Evolutionary conservation across 1,140 invertebrate genomes (phyloP), one percentile per base, ranked within the genome.

Genomic region (Rhynchophorus ferrugineus): DNA sequence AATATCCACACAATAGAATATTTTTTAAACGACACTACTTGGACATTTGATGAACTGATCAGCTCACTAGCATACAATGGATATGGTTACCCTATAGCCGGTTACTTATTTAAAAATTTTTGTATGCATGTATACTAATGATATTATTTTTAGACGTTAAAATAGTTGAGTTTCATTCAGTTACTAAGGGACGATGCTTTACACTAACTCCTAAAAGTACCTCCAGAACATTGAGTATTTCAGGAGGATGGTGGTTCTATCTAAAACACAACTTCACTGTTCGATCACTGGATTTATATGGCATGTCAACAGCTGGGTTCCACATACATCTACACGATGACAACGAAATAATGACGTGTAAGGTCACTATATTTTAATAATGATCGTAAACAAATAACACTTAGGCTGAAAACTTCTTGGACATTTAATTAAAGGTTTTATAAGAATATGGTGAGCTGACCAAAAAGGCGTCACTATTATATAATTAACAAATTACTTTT

Each of bases 201-300:
- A 59, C 60, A 0, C 44, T 65, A 5, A 56, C 22, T 0, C 58
- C 63, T n/a, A 53, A 34, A 8, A 37, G 46, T 14, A 17, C 21
- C 2, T 59, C 61, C 1, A 16, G 22, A 2, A 48, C n/a, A 3
- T 63, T 56, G 34, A 55, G 46, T 2, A 55, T 60, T 1, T 43
- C 33, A 11, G 57, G 57, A 2, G 59, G 60, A 7, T 63, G 54
- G 44, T 61, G 41, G 9, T 57, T 63, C 2, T 61, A 60, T 46
- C 35, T 63, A 3, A 33, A 8, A 3, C 61, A 62, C 24, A 56
- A 52, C 7, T 24, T 44, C 3, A 45, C 8, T 14, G 24, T 35
- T 14, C 54, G 47, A 7, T 44, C n/a, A 7, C 44, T 63, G 14
- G 58, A 76, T 70, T 60, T 71, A 35, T 67, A 75, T 44, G 71